These are phyloP conservation scores for Asarcornis scutulata DNA, from an alignment of 2,113 vertebrate species.

Conservation along the genomic window DNA sequence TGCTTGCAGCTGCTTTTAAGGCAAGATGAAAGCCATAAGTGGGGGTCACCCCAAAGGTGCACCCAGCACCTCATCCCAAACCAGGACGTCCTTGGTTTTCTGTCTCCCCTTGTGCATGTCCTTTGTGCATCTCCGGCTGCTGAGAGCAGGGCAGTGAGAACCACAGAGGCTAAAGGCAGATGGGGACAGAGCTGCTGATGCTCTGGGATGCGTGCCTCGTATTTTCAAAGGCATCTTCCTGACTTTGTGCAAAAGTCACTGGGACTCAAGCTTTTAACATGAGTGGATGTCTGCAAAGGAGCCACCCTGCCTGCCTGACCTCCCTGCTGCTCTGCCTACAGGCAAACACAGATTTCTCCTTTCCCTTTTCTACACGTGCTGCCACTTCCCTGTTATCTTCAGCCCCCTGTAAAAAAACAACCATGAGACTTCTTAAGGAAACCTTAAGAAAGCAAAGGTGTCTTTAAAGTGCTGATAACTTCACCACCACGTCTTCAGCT, in stretches of 20 bases:
- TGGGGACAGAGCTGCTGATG: background rate
- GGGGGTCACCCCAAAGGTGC: background rate
- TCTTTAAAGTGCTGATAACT: background rate
- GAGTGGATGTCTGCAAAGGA: accelerated
- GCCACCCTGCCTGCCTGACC: background rate
- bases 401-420: background rate
- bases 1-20: background rate
- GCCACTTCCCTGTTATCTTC: background rate
- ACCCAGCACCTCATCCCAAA: background rate
- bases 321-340: background rate
- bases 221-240: background rate
- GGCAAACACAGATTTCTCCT: background rate
- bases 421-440: background rate
- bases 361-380: background rate
- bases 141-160: background rate
- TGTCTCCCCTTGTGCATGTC: accelerated
- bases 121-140: background rate
- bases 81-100: background rate
- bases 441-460: background rate
- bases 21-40: background rate
- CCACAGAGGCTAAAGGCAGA: accelerated
- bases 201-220: background rate
- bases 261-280: background rate
- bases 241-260: accelerated
- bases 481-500: background rate